Conservation (phyloP, 2,888 invertebrate genomes). For the Hyposoter didymator region DNA sequence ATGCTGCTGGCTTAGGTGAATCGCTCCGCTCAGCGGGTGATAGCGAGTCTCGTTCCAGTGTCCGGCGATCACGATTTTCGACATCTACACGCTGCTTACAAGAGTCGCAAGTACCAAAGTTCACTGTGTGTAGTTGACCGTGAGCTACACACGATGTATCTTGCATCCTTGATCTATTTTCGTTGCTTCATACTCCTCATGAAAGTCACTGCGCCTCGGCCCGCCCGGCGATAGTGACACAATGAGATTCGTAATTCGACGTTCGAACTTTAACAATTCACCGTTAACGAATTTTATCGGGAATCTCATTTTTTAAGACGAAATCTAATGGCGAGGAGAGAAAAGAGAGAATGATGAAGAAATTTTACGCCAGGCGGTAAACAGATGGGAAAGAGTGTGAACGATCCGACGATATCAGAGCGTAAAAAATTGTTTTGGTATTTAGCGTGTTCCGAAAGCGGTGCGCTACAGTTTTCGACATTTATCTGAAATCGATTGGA, state of each 20-base stretch:
- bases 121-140: not conserved
- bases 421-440: constrained; percentile 6
- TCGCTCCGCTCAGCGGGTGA: constrained; percentile 36
- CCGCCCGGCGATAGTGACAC: not conserved
- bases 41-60: constrained; percentile 29
- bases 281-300: not conserved
- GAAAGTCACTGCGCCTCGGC: not conserved
- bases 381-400: not conserved
- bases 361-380: not conserved
- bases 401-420: not conserved
- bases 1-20: constrained; percentile 19
- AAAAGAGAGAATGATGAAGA: not conserved
- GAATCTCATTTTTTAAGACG: not conserved
- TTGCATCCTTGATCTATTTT: constrained; percentile 52
- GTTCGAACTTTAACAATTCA: not conserved
- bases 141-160: constrained; percentile 27
- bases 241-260: not conserved
- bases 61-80: constrained; percentile 3
- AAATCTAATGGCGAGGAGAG: not conserved
- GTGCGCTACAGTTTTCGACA: constrained; percentile 23
- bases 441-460: constrained; percentile 16
- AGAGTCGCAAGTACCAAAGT: constrained; percentile 5
- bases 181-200: constrained; percentile 46
- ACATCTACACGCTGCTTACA: constrained; percentile 10
- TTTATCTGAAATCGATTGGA: constrained; percentile 53